These are phyloP conservation scores for Hippopotamyrus pictus DNA, from an alignment of 2,797 vertebrate genomes.

Conservation along the genomic window DNA sequence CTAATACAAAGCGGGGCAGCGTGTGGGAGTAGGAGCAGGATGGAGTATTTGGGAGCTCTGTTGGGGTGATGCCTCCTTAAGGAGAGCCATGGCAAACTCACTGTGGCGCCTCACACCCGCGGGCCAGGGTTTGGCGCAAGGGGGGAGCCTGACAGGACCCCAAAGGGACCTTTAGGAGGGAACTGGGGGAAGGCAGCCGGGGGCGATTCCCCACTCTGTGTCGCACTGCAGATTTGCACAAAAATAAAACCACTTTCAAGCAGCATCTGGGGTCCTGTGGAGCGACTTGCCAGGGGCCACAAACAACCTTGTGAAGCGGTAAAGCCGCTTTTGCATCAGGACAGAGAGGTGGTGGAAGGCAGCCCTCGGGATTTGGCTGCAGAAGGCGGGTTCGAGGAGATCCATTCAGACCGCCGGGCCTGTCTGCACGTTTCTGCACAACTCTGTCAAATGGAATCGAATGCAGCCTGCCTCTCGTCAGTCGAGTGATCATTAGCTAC, in stretches of 20 bases:
- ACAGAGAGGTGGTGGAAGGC: slow-evolving; percentile 19
- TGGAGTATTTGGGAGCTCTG: background rate
- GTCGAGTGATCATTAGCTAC: background rate
- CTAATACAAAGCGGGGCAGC: background rate
- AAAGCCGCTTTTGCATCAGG: slow-evolving; percentile 2
- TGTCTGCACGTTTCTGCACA: background rate
- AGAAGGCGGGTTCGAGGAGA: background rate
- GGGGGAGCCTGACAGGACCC: slow-evolving; percentile 23
- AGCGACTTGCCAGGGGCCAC: slow-evolving; percentile 35
- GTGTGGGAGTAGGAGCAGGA: background rate
- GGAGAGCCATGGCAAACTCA: slow-evolving; percentile 36
- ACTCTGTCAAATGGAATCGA: background rate
- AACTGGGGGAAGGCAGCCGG: slow-evolving; percentile 46
- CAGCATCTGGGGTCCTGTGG: slow-evolving; percentile 33
- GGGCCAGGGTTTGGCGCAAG: background rate
- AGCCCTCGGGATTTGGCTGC: background rate
- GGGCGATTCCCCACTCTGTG: slow-evolving; percentile 36
- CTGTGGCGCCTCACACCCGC: too few relatives aligned
- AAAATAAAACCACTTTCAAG: slow-evolving; percentile 42
- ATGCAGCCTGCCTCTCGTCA: background rate
- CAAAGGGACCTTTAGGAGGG: slow-evolving; percentile 33
- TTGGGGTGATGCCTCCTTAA: background rate
- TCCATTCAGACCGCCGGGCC: background rate
- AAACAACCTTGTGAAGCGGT: slow-evolving; percentile 26
- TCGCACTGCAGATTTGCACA: slow-evolving; percentile 44